Evolutionary conservation across 2,797 vertebrate genomes (phyloP), one percentile per base, ranked within the genome.

Genomic region (Leuciscus waleckii): DNA sequence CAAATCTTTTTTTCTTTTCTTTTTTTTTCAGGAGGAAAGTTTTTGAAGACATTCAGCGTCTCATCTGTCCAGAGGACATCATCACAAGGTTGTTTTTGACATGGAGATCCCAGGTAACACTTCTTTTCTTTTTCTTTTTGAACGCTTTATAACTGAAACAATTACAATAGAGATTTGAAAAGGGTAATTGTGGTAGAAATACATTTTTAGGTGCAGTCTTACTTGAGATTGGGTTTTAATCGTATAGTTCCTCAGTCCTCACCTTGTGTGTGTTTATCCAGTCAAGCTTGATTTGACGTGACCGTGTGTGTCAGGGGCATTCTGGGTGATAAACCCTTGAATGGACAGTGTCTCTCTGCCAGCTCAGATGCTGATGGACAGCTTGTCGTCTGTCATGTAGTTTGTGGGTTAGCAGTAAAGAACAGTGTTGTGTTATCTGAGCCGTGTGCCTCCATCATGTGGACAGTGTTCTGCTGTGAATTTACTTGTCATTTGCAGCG

Each of bases 61-160:
- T 97, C 41, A 90, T 97, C 78, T 93, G 94, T 68, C 93, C 96
- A 0, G 90, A 87, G 17, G 96, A 97, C 87, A 87, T 96, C 85
- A 92, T 97, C 68, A 95, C 89, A 93, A 92, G 90, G 95, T 96
- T 1, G 95, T 97, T 80, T 99, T 97, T 93, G 96, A 97, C 93
- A 86, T 97, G 85, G 97, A 97, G 93, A 95, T 84, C 91, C 91
- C 91, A 93, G 96, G 98, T 98, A 93, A 76, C 16, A 14, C 56
- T 43, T 35, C 26, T 19, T 26, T 32, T 26, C 14, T 41, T 41
- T 1, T 23, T 56, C 7, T 58, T 51, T 68, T 23, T 14, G 10
- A 69, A 54, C 19, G 32, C 21, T 54, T 17, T 56, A 7, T 14
- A 56, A 71, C 26, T 70, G 3, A 35, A 70, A 21, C 68, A 35